A percentile compares a stretch with the other conserved stretches of the same genome.
Evolutionary conservation across 2,797 vertebrate species (phyloP).

Genomic region (Adelosebastes latens): DNA sequence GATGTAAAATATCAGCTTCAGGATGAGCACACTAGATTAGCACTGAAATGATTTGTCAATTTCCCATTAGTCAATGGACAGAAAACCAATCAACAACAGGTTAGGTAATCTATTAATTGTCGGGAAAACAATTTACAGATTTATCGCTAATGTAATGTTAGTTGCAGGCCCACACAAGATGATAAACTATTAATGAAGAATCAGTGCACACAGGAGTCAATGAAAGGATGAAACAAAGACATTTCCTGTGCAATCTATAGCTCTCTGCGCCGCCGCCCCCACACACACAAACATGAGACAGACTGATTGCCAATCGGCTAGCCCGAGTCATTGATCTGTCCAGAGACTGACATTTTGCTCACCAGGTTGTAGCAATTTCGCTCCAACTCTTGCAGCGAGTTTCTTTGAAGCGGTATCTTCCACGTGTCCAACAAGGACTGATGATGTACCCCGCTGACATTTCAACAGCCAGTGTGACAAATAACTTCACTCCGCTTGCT

Average conservation of each 20-base stretch:
- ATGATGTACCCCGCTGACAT: constrained; percentile 60
- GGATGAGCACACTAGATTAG: not conserved
- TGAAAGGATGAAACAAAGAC: not conserved
- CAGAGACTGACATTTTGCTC: constrained; percentile 31
- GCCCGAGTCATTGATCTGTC: not conserved
- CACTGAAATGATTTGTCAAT: not conserved
- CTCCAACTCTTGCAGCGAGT: constrained; percentile 4
- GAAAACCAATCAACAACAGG: not conserved
- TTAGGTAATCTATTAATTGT: not conserved
- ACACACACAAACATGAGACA: not conserved
- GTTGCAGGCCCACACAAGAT: not conserved
- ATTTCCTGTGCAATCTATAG: not conserved
- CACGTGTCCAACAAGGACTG: constrained; percentile 36
- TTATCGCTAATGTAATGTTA: not conserved
- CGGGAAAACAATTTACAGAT: not conserved
- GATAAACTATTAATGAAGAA: not conserved
- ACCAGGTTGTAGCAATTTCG: constrained; percentile 33
- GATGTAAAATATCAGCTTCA: not conserved
- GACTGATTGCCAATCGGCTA: not conserved
- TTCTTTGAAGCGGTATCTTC: constrained; percentile 50
- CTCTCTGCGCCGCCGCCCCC: not conserved
- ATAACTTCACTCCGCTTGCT: constrained; percentile 14
- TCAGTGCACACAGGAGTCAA: not conserved
- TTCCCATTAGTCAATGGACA: not conserved
- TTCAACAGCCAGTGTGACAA: constrained; percentile 50